Conservation (phyloP, 2,113 vertebrate genomes). For the Pelecanoides urinatrix region DNA sequence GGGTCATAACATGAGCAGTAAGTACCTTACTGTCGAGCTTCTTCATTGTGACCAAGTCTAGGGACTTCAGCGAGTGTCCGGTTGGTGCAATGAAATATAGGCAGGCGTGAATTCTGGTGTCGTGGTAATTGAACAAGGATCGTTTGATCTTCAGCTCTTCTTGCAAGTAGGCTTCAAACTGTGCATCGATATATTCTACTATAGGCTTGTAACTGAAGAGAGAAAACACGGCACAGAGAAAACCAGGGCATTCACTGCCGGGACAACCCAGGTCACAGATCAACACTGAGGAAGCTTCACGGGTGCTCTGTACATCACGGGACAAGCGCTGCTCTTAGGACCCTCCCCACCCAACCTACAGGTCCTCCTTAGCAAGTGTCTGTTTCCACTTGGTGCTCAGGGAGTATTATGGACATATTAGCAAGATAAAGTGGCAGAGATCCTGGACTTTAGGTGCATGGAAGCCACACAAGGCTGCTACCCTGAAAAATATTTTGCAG, state of each 20-base stretch:
- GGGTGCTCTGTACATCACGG: accelerated
- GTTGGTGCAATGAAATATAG: slow-evolving; percentile 84
- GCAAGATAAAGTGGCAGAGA: neutral
- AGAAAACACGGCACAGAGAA: neutral
- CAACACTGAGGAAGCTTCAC: no score
- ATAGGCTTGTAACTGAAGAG: slow-evolving; percentile 79
- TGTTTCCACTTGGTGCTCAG: neutral
- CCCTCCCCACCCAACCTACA: neutral
- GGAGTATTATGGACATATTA: accelerated
- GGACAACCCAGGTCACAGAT: no score
- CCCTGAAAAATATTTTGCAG: neutral
- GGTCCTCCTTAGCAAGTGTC: neutral
- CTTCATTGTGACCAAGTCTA: slow-evolving; percentile 86
- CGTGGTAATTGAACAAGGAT: slow-evolving; percentile 81
- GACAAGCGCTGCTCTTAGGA: neutral
- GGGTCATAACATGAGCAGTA: neutral
- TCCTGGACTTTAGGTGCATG: accelerated
- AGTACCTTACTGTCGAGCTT: slow-evolving; percentile 85
- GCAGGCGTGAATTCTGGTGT: slow-evolving; percentile 80
- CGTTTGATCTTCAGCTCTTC: slow-evolving; percentile 84
- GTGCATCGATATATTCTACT: slow-evolving; percentile 82
- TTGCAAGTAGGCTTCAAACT: slow-evolving; percentile 83
- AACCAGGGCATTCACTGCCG: neutral
- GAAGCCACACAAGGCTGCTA: neutral
- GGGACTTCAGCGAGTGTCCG: slow-evolving; percentile 79